Evolutionary conservation across 2,113 vertebrate species (phyloP).

Genomic region (Macroglossus sobrinus): DNA sequence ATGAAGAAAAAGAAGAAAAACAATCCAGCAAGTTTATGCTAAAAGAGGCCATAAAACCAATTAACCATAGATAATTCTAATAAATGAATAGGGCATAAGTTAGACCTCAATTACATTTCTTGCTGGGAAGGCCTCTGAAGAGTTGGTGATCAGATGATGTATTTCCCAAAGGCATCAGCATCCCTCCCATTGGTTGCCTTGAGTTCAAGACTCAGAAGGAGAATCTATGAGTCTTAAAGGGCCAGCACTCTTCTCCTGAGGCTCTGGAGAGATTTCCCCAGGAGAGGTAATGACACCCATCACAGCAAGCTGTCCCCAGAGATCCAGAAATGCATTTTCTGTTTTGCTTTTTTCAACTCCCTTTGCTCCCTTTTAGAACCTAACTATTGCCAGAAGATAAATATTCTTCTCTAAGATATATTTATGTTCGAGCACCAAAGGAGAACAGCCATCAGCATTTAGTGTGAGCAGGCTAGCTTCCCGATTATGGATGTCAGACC

Average conservation of each 20-base stretch:
- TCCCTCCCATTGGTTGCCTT: neutral
- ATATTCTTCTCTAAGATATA: neutral
- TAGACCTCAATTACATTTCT: neutral
- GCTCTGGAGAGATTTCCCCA: neutral
- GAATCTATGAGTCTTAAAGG: neutral
- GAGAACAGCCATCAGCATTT: neutral
- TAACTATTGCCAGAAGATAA: neutral
- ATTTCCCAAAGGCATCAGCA: neutral
- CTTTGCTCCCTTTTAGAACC: neutral
- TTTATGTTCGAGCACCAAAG: neutral
- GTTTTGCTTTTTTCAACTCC: neutral
- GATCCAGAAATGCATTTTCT: neutral
- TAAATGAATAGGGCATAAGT: neutral
- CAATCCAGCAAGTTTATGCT: neutral
- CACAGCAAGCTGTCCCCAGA: neutral
- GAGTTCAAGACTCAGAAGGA: neutral
- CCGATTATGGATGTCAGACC: neutral
- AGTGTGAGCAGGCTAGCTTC: neutral
- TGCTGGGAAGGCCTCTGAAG: neutral
- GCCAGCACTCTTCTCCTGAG: neutral
- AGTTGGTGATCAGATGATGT: neutral
- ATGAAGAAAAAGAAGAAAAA: neutral
- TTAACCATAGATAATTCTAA: neutral
- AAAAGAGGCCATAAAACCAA: neutral
- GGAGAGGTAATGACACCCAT: neutral